A percentile compares a stretch with the other conserved stretches of the same genome.
Conservation (phyloP, 2,113 vertebrate species). For the Paradisaea rubra region DNA sequence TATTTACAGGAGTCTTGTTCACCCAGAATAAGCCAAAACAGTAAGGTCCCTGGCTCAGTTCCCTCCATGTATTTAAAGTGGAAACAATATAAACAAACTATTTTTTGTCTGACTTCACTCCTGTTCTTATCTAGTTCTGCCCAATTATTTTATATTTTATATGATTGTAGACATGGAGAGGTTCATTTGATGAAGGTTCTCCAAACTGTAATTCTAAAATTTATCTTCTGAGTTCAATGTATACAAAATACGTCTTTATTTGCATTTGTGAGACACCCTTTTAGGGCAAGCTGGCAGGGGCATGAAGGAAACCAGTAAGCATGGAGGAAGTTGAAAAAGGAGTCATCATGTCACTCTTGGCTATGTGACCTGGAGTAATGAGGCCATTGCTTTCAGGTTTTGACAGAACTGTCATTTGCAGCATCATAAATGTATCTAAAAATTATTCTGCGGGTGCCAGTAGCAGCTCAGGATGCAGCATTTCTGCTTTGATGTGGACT, state of each 20-base stretch:
- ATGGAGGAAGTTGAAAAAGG: neutral
- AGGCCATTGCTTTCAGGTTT: neutral
- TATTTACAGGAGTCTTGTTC: neutral
- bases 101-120: neutral
- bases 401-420: neutral
- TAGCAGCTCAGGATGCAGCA: neutral
- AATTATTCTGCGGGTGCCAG: neutral
- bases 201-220: neutral
- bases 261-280: neutral
- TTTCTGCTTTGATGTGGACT: neutral
- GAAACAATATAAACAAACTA: neutral
- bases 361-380: neutral
- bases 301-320: neutral
- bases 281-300: neutral
- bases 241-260: neutral
- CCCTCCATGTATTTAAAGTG: neutral
- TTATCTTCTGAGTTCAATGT: neutral
- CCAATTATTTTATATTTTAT: neutral
- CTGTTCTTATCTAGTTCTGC: neutral
- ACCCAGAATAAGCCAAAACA: neutral
- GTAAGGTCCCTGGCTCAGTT: neutral
- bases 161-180: neutral
- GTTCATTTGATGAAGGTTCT: neutral
- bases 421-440: neutral
- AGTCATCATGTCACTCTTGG: neutral